A percentile compares a stretch with the other conserved stretches of the same genome.
Conservation (phyloP, 2,888 invertebrate genomes). For the Anticlea derivata region DNA sequence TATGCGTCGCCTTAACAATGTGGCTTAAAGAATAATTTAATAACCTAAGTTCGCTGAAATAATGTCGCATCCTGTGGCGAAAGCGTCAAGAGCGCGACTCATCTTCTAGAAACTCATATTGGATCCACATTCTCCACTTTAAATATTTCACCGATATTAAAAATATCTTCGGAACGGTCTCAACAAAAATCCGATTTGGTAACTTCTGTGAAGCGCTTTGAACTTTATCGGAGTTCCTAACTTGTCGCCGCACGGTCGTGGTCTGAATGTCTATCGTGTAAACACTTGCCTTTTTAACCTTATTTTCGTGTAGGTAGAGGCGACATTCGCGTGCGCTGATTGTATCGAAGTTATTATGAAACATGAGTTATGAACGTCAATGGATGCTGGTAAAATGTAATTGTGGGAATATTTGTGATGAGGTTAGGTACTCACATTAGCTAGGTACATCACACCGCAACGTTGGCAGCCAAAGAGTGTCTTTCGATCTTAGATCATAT, state of each 20-base stretch:
- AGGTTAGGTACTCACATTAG: too few relatives aligned
- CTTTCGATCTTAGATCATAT: too few relatives aligned
- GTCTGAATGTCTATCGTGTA: slow-evolving; percentile 41
- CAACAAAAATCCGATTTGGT: slow-evolving; percentile 57
- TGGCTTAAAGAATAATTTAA: slow-evolving; percentile 16
- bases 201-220: slow-evolving; percentile 53
- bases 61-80: slow-evolving; percentile 16
- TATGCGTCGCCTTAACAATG: slow-evolving; percentile 12
- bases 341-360: slow-evolving; percentile 33
- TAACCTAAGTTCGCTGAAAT: slow-evolving; percentile 20
- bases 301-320: slow-evolving; percentile 27
- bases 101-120: slow-evolving; percentile 32
- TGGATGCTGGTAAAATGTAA: slow-evolving; percentile 26
- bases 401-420: slow-evolving; percentile 28
- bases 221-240: slow-evolving; percentile 50
- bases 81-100: slow-evolving; percentile 17
- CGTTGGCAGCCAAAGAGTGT: too few relatives aligned
- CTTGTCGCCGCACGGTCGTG: slow-evolving; percentile 47
- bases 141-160: slow-evolving; percentile 53
- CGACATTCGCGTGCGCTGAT: slow-evolving; percentile 22
- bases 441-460: too few relatives aligned
- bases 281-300: slow-evolving; percentile 25
- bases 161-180: slow-evolving; percentile 51
- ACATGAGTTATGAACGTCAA: slow-evolving; percentile 36
- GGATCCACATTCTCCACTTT: slow-evolving; percentile 37